Evolutionary conservation across 2,888 invertebrate genomes (phyloP), one percentile per base, ranked within the genome.

Genomic region (Drosophila mimetica): DNA sequence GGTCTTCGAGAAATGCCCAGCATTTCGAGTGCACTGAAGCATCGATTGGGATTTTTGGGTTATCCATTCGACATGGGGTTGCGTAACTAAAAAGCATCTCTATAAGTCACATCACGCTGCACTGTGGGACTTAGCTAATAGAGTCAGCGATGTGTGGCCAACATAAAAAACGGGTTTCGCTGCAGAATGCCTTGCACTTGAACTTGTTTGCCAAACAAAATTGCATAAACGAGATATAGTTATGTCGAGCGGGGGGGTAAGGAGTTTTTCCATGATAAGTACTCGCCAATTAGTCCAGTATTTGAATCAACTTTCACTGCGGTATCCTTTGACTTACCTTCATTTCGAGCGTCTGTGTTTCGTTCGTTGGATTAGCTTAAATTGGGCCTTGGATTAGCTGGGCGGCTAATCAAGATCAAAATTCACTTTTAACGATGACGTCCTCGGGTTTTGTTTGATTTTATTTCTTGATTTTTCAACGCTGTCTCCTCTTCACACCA

Each of bases 111-210:
- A 55, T 57, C 60, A 53, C 46, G 77, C 71, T 58, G 44, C 64
- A 57, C 44, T 55, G 47, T 53, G 44, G 59, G 42, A 52, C 63
- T 81, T 71, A 46, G 63, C 86, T 73, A 77, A 83, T 71, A 69
- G 61, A 64, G 44, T 51, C 69, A 69, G 25, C 71, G 79, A 65
- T 67, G 76, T 79, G 67, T 79, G 74, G 71, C 71, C 51, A 67
- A 46, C 41, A 36, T 41, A 48, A 76, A 48, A 76, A 82, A 84
- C 81, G 47, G 66, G 85, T 82, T 82, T 76, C 25, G 7, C 30
- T 14, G 34, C 42, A 83, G 78, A 81, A 76, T 74, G 63, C 51
- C 51, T 58, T 88, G 88, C 88, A 86, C 84, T 85, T 85, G 88
- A 85, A 85, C 84, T 85, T 88, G 88, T 79, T 83, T 71, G 41